These are phyloP conservation scores for Puffinus mauretanicus DNA, from an alignment of 2,113 vertebrate species.

Conservation along the genomic window DNA sequence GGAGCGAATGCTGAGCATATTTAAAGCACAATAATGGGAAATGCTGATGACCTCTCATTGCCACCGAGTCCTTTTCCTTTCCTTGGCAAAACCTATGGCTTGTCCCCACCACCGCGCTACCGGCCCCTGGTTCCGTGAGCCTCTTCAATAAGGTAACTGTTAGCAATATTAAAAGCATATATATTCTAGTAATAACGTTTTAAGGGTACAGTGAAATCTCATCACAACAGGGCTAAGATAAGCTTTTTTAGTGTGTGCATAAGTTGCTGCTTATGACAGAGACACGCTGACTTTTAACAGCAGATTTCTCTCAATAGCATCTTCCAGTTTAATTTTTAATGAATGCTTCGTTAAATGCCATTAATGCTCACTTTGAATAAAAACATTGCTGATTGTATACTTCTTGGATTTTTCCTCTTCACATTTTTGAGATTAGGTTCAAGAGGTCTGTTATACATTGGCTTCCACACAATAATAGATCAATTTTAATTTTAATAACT, in stretches of 20 bases:
- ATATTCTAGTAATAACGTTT: accelerated
- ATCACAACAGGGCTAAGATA: not conserved
- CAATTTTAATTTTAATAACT: not conserved
- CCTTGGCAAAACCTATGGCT: not conserved
- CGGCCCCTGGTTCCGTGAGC: not conserved
- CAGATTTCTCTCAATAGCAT: not conserved
- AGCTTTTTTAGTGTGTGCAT: no score
- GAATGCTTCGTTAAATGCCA: not conserved
- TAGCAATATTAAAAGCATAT: not conserved
- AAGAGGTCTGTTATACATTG: not conserved
- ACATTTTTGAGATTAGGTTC: not conserved
- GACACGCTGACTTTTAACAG: not conserved
- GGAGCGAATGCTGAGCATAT: not conserved
- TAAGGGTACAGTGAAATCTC: not conserved
- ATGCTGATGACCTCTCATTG: not conserved
- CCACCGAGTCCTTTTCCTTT: not conserved
- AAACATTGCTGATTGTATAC: not conserved
- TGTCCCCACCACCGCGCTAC: not conserved
- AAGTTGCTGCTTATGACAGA: not conserved
- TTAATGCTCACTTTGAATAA: not conserved
- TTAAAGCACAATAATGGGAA: slow-evolving; percentile 39
- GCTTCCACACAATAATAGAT: not conserved
- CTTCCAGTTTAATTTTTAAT: not conserved
- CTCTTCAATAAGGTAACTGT: not conserved
- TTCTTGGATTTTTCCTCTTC: not conserved